Percentiles rank a stretch among this genome's conserved stretches.
phyloP scores from a whole-genome alignment of 2,797 vertebrate species.

The Danio jaintianensis region DNA sequence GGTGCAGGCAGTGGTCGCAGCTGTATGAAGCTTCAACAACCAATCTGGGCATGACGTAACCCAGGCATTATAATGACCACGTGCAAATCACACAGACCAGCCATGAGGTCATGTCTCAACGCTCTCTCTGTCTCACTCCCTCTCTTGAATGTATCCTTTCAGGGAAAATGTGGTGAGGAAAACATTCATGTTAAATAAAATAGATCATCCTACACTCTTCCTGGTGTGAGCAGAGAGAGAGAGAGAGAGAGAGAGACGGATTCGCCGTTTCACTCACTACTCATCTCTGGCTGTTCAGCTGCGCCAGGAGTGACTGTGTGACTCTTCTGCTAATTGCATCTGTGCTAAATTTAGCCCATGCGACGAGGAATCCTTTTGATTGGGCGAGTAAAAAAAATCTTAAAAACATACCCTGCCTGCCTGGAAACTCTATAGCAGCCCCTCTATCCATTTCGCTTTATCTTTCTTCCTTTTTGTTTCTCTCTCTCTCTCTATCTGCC shows the following conservation, averaged over 20 bases:
- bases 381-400: slow-evolving; percentile 89
- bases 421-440: slow-evolving; percentile 93
- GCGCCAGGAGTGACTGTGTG: slow-evolving; percentile 92
- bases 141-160: slow-evolving; percentile 29
- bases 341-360: slow-evolving; percentile 94
- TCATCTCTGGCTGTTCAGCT: slow-evolving; percentile 79
- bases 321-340: slow-evolving; percentile 95
- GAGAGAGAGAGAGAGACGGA: not conserved
- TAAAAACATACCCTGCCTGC: slow-evolving; percentile 92
- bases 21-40: slow-evolving; percentile 31
- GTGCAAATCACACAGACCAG: slow-evolving; percentile 62
- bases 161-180: slow-evolving; percentile 25
- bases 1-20: slow-evolving; percentile 20
- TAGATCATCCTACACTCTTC: slow-evolving; percentile 29
- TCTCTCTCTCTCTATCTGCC: slow-evolving; percentile 83
- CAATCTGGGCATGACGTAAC: slow-evolving; percentile 48
- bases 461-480: slow-evolving; percentile 86
- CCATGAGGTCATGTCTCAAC: slow-evolving; percentile 67
- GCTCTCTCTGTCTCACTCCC: slow-evolving; percentile 46
- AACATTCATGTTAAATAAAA: slow-evolving; percentile 42
- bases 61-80: slow-evolving; percentile 57
- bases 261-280: slow-evolving; percentile 60
- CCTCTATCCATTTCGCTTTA: slow-evolving; percentile 71
- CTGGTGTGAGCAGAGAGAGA: slow-evolving; percentile 7
- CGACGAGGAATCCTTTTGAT: slow-evolving; percentile 96